Percentiles rank a stretch among this genome's conserved stretches.
Evolutionary conservation across 2,888 invertebrate genomes (phyloP).

Genomic region (Branchellion lobata): DNA sequence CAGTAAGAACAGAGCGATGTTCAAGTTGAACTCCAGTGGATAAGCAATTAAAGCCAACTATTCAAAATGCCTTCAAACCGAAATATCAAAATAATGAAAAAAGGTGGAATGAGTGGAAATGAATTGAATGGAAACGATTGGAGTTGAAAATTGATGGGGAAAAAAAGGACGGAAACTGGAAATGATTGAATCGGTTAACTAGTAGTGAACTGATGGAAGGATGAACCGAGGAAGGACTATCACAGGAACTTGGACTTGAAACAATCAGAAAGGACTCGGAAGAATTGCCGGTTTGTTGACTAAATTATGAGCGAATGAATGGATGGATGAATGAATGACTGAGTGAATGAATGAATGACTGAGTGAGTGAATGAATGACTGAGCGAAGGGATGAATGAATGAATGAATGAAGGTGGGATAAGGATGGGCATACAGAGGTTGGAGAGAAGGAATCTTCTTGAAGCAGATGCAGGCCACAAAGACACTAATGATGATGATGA

Average conservation of each 20-base stretch:
- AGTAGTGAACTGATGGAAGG: background rate
- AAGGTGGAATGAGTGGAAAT: no score
- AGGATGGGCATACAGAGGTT: slow-evolving; percentile 6
- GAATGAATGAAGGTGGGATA: background rate
- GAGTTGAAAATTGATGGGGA: no score
- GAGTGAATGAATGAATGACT: slow-evolving; percentile 30
- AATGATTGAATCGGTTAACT: no score
- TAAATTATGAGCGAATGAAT: no score
- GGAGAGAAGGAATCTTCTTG: slow-evolving; percentile 12
- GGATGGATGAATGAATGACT: background rate
- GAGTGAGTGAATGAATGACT: slow-evolving; percentile 10
- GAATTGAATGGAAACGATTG: no score
- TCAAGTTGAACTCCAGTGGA: no score
- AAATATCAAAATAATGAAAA: background rate
- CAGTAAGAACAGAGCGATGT: no score
- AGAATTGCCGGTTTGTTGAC: no score
- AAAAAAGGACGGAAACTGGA: no score
- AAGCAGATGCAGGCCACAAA: slow-evolving; percentile 27
- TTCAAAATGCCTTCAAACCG: background rate
- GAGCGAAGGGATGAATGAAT: background rate
- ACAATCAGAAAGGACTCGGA: no score
- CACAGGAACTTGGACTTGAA: no score
- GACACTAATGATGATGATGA: slow-evolving; percentile 53
- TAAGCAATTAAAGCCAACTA: background rate
- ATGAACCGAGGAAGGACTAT: background rate